Conservation (phyloP, 2,113 vertebrate species). For the Austrofundulus limnaeus region DNA sequence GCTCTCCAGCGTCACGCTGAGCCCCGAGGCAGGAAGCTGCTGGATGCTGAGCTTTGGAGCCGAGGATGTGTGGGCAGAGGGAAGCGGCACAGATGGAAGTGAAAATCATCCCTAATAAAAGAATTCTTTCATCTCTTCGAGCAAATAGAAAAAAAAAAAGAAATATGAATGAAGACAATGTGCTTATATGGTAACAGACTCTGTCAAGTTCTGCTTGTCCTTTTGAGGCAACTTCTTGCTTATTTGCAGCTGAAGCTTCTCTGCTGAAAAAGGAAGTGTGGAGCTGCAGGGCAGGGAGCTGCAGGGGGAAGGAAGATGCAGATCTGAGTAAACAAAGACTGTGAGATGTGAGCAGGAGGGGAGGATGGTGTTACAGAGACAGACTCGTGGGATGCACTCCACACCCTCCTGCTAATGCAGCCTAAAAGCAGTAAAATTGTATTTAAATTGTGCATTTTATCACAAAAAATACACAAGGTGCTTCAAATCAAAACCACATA, state of each 20-base stretch:
- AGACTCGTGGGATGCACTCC: too few relatives aligned
- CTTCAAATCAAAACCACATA: background rate
- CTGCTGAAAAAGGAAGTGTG: background rate
- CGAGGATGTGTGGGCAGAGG: conserved; percentile 52
- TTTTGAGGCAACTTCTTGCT: background rate
- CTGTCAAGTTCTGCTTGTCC: conserved; percentile 14
- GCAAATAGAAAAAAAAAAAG: conserved; percentile 6
- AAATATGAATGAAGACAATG: background rate
- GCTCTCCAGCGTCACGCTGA: conserved; percentile 5
- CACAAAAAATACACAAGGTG: too few relatives aligned
- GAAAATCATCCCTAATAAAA: conserved; percentile 31
- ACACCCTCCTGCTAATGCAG: conserved; percentile 48
- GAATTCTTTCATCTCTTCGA: conserved; percentile 16
- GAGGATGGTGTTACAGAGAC: conserved; percentile 10
- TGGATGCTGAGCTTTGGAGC: conserved; percentile 31
- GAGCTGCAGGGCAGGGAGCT: conserved; percentile 32
- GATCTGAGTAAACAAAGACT: conserved; percentile 24
- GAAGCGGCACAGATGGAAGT: conserved; percentile 23
- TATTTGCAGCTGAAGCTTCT: conserved; percentile 10
- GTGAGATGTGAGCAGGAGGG: conserved; percentile 35
- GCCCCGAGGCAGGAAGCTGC: conserved; percentile 46
- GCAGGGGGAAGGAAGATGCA: conserved; percentile 33
- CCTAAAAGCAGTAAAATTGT: conserved; percentile 59
- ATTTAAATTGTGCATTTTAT: too few relatives aligned
- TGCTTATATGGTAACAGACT: background rate